phyloP scores from a whole-genome alignment of 1,140 invertebrate species.

The Drosophila athabasca region DNA sequence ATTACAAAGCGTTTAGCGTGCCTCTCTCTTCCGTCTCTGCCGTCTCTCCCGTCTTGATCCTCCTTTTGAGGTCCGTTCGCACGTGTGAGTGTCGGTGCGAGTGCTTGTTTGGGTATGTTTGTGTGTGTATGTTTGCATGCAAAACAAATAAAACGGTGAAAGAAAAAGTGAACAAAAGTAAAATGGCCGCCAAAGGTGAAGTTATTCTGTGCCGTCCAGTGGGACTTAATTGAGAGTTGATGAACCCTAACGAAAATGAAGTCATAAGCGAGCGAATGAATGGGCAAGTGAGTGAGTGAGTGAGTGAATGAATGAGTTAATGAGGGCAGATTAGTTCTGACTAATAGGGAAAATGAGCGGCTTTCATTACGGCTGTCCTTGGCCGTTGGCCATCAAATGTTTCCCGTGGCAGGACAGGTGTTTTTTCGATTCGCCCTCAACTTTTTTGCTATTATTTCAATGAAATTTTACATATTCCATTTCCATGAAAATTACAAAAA shows the following conservation, averaged over 20 bases:
- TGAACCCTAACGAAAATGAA: conserved; percentile 53
- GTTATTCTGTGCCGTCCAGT: background rate
- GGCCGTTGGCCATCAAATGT: too few relatives aligned
- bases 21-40: too few relatives aligned
- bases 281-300: background rate
- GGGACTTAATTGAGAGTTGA: conserved; percentile 53
- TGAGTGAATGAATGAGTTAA: conserved; percentile 3
- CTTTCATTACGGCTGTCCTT: too few relatives aligned
- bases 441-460: too few relatives aligned
- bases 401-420: too few relatives aligned
- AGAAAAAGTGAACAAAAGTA: conserved; percentile 20
- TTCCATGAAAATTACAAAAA: too few relatives aligned
- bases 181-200: conserved; percentile 25
- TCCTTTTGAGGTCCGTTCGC: conserved; percentile 45
- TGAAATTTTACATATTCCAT: too few relatives aligned
- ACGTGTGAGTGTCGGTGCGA: conserved; percentile 29
- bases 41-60: conserved; percentile 14
- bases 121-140: conserved; percentile 12
- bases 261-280: conserved; percentile 39
- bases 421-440: too few relatives aligned
- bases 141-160: conserved; percentile 4
- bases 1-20: conserved; percentile 77
- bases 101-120: background rate
- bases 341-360: too few relatives aligned
- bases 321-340: too few relatives aligned